Percentiles rank a stretch among this genome's conserved stretches.
phyloP scores from a whole-genome alignment of 2,888 invertebrate genomes.

The Pharmacophagus antenor region DNA sequence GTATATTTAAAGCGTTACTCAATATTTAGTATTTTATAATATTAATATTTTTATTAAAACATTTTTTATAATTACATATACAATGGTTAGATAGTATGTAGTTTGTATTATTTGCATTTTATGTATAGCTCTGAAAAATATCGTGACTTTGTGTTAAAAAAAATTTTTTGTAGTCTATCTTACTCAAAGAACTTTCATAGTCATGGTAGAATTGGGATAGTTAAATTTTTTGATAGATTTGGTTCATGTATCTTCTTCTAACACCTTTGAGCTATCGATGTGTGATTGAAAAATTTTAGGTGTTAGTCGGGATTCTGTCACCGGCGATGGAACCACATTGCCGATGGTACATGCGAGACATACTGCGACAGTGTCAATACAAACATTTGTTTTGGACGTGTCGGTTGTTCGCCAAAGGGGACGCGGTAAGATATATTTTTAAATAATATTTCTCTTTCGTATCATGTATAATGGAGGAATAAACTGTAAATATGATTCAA shows the following conservation, averaged over 20 bases:
- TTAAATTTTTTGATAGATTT: background rate
- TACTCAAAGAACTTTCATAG: too few species aligned
- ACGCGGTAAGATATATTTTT: conserved; percentile 62
- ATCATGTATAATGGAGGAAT: too few species aligned
- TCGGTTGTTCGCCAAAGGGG: conserved; percentile 65
- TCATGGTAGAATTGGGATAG: background rate
- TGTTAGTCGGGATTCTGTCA: conserved; percentile 71
- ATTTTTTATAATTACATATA: too few species aligned
- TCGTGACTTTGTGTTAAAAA: too few species aligned
- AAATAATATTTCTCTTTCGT: background rate
- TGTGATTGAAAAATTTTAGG: conserved; percentile 41
- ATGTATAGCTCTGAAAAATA: too few species aligned
- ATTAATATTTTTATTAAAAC: background rate
- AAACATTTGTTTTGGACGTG: conserved; percentile 77
- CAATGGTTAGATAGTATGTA: too few species aligned
- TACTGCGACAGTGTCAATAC: conserved; percentile 78
- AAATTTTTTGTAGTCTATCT: too few species aligned
- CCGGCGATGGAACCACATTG: conserved; percentile 81
- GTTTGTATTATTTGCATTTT: too few species aligned
- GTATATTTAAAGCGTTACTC: too few species aligned
- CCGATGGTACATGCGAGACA: conserved; percentile 82
- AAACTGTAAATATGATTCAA: too few species aligned
- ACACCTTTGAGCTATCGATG: background rate
- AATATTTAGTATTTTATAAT: too few species aligned
- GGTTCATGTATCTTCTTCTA: background rate